Conservation (phyloP, 2,113 vertebrate genomes). For the Hypocryptadius cinnamomeus region DNA sequence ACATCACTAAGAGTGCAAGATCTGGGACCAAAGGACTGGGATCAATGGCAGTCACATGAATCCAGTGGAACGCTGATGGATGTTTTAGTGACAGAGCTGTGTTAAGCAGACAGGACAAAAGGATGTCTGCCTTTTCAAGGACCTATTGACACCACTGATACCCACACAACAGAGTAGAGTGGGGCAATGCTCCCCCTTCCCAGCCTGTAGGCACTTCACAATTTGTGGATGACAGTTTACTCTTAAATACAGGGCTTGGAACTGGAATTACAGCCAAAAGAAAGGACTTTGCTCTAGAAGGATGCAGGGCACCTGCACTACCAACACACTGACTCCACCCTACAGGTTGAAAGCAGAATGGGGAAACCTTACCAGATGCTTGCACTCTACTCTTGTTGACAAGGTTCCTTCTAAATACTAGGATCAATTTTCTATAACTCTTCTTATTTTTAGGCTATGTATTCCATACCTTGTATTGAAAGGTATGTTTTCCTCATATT, state of each 20-base stretch:
- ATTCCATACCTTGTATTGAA: not conserved
- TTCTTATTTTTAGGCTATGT: not conserved
- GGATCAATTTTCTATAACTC: not conserved
- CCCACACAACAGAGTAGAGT: not conserved
- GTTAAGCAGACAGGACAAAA: constrained; percentile 20
- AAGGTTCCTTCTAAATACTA: not conserved
- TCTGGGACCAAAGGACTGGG: constrained; percentile 18
- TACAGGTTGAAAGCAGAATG: not conserved
- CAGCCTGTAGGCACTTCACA: not conserved
- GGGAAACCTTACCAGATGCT: not conserved
- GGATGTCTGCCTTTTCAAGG: constrained; percentile 10
- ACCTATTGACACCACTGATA: not conserved
- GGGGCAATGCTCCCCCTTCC: not conserved
- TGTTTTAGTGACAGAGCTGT: not conserved
- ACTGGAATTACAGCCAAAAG: not conserved
- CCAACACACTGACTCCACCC: not conserved
- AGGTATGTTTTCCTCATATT: not conserved
- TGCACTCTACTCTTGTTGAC: not conserved
- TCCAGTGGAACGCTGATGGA: constrained; percentile 24
- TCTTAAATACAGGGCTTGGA: not conserved
- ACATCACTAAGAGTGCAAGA: constrained; percentile 30
- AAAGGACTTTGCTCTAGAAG: not conserved
- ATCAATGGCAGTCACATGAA: not conserved
- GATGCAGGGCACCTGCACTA: not conserved
- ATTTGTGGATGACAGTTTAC: not conserved